These are phyloP conservation scores for Spodoptera exigua DNA, from an alignment of 2,888 invertebrate genomes.

Conservation along the genomic window DNA sequence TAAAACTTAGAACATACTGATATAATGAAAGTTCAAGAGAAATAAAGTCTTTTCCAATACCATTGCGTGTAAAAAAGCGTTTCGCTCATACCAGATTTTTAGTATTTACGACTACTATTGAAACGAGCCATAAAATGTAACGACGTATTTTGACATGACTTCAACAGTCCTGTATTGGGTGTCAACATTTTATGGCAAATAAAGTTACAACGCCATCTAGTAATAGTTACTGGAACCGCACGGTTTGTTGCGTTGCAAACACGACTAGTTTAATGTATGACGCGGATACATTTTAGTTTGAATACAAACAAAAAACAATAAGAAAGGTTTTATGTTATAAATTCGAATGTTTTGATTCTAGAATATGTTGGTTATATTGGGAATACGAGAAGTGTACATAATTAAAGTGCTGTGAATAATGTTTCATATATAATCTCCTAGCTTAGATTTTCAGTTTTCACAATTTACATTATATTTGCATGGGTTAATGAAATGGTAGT, in stretches of 20 bases:
- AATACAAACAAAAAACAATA: no score
- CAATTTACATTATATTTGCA: no score
- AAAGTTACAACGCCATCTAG: slow-evolving; percentile 38
- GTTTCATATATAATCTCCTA: no score
- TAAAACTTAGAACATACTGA: no score
- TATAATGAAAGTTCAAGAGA: no score
- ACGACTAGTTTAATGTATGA: neutral
- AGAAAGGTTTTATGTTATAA: neutral
- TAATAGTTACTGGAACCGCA: slow-evolving; percentile 12
- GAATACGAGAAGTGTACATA: no score
- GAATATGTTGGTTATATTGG: neutral
- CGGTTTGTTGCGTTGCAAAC: no score
- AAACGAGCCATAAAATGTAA: slow-evolving; percentile 38
- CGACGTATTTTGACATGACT: slow-evolving; percentile 37
- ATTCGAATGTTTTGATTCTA: neutral
- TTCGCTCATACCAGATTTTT: slow-evolving; percentile 17
- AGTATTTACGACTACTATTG: slow-evolving; percentile 40
- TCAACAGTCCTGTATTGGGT: slow-evolving; percentile 19
- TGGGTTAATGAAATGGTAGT: no score
- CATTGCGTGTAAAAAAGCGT: neutral
- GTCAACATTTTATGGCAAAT: slow-evolving; percentile 33
- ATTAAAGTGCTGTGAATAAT: no score
- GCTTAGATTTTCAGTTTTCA: no score
- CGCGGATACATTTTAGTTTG: neutral
- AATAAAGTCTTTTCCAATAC: neutral